Evolutionary conservation across 2,888 invertebrate species (phyloP), one percentile per base, ranked within the genome.

Genomic region (Trichogramma evanescens): DNA sequence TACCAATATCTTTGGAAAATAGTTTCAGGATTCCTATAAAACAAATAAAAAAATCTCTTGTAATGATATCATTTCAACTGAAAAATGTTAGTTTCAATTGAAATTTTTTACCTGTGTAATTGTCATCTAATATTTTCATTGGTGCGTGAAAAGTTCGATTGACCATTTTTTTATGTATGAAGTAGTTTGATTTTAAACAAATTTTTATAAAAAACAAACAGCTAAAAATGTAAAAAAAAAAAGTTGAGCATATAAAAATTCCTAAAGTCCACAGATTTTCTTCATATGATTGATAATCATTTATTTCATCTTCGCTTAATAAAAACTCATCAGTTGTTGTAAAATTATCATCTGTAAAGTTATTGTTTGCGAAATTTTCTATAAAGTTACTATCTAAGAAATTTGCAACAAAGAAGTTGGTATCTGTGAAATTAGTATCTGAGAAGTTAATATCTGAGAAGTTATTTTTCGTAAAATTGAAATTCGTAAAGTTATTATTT

Each of bases 1-100:
- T 81, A 0, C 90, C 90, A 79, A 90, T 86, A 72, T 93, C 92
- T 74, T 91, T 92, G 0, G 91, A 89, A 77, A 92, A 93, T 59
- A 92, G 80, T 77, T 91, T 92, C 54, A 93, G 81, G 67, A 92
- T 88, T n/a, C 90, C 83, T 26, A 26, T 26, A 26, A 26, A 26
- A 26, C 26, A 26, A 26, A 26, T 26, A 26, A 26, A 26, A 26
- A 26, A 1, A 26, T 3, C 26, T 26, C 26, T 26, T 26, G 26
- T 26, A 26, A 26, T 26, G 26, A 26, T 26, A 26, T 26, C 2
- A 26, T 26, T 2, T 26, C 26, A 26, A 40, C 91, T 91, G 86
- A 70, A 42, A 64, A 53, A 48, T 42, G 8, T 49, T 4, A 46
- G 40, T 43, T 9, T 3, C 10, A n/a, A 42, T 43, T 10, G 7